Conservation (phyloP, 2,888 invertebrate species). For the Pyrgus malvae region DNA sequence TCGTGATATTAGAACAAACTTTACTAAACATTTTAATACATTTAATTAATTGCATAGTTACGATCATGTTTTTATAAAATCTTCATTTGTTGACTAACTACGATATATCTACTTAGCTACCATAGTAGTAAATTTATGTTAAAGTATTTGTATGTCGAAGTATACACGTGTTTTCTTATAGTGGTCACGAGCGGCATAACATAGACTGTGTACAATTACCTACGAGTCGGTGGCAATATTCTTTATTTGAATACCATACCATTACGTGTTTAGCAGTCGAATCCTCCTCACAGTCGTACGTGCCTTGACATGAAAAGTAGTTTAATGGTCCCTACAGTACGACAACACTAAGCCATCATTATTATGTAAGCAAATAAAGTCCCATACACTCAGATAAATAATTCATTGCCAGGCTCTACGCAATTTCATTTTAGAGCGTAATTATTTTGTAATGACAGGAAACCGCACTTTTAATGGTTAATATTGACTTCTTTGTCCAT, state of each 20-base stretch:
- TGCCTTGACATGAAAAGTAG: slow-evolving; percentile 67
- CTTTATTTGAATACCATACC: slow-evolving; percentile 53
- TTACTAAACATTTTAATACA: no score
- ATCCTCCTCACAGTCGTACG: slow-evolving; percentile 56
- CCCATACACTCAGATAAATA: slow-evolving; percentile 57
- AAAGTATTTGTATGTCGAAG: not conserved
- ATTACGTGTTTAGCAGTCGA: slow-evolving; percentile 60
- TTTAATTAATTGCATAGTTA: no score
- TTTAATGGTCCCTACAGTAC: slow-evolving; percentile 59
- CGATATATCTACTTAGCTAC: no score
- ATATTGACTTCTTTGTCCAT: not conserved
- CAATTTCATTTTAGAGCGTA: slow-evolving; percentile 48
- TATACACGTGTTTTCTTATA: slow-evolving; percentile 6
- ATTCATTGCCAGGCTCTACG: slow-evolving; percentile 65
- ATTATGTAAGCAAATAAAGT: slow-evolving; percentile 75
- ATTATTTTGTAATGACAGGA: slow-evolving; percentile 13
- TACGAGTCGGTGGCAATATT: slow-evolving; percentile 34
- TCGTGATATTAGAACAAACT: no score
- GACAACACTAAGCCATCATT: slow-evolving; percentile 43
- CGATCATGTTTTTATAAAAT: no score
- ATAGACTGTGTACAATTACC: slow-evolving; percentile 43
- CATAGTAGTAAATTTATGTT: not conserved
- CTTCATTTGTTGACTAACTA: no score
- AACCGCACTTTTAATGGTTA: not conserved
- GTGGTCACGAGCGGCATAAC: slow-evolving; percentile 21